phyloP scores from a whole-genome alignment of 30 jellyfish, hydroid and myxozoan genomes.

The Cassiopea xamachana region DNA sequence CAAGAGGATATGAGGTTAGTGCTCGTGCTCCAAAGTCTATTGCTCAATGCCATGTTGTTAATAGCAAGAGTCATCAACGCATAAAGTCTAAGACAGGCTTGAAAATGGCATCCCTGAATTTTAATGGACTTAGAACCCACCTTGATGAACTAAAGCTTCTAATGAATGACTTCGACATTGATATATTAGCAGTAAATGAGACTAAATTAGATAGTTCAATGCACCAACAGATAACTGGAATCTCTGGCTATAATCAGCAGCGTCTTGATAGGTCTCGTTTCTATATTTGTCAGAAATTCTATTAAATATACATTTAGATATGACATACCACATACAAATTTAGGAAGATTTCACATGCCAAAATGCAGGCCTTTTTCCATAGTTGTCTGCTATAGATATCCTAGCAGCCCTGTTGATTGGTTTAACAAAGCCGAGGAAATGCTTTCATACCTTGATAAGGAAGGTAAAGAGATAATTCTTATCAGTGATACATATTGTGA shows the following conservation, averaged over 20 bases:
- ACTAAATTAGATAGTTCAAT: neutral
- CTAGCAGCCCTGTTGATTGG: neutral
- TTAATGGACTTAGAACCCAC: conserved; percentile 15
- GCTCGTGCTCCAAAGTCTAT: neutral
- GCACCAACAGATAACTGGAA: neutral
- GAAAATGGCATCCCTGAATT: conserved; percentile 21
- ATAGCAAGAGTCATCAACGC: conserved; percentile 9
- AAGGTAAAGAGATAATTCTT: conserved; percentile 19
- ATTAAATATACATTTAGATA: neutral
- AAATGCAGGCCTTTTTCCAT: neutral
- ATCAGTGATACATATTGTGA: conserved; percentile 1
- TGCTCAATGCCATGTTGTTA: neutral
- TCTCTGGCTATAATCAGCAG: neutral
- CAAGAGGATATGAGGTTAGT: neutral
- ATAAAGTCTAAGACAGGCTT: neutral
- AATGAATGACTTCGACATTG: neutral
- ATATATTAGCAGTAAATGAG: neutral
- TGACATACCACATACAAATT: neutral
- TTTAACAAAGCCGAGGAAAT: neutral
- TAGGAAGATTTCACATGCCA: neutral
- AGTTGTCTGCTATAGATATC: neutral
- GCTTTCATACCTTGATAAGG: neutral
- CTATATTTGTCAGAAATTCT: neutral
- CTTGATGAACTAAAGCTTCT: neutral
- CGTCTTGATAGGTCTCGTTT: neutral